Percentiles rank a stretch among this genome's conserved stretches.
These are phyloP conservation scores for Odobenus rosmarus DNA, from an alignment of 2,113 vertebrate species.

Conservation along the genomic window DNA sequence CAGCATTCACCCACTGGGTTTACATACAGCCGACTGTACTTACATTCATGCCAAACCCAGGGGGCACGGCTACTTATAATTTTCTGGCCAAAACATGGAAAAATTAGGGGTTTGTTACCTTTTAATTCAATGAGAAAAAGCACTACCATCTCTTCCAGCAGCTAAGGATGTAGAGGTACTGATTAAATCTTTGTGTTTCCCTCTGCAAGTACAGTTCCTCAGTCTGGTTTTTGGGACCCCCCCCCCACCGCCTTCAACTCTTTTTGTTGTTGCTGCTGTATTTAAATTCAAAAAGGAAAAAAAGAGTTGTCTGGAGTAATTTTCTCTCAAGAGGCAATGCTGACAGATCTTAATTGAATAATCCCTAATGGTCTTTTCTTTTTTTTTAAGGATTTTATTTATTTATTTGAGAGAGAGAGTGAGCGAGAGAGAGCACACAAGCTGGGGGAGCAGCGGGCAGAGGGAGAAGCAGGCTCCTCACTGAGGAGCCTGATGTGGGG, in stretches of 20 bases:
- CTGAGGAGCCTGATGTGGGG: neutral
- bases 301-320: slow-evolving; percentile 30
- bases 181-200: slow-evolving; percentile 62
- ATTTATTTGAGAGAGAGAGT: neutral
- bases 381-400: neutral
- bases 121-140: neutral
- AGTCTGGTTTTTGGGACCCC: neutral
- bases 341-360: slow-evolving; percentile 47
- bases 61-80: neutral
- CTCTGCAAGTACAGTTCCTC: slow-evolving; percentile 41
- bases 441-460: neutral
- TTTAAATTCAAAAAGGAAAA: slow-evolving; percentile 52
- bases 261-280: slow-evolving; percentile 57
- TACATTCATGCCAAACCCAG: neutral
- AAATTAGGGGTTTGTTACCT: neutral
- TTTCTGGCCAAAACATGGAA: slow-evolving; percentile 44
- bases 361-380: neutral
- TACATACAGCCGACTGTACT: rapidly evolving
- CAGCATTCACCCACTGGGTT: neutral
- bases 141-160: neutral
- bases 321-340: slow-evolving; percentile 28
- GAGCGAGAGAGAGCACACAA: neutral
- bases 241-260: slow-evolving; percentile 29
- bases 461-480: neutral
- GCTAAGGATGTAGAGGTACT: slow-evolving; percentile 29